Percentiles rank a stretch among this genome's conserved stretches.
Evolutionary conservation across 1,140 invertebrate genomes (phyloP).

Genomic region (Brachionus paranguensis): DNA sequence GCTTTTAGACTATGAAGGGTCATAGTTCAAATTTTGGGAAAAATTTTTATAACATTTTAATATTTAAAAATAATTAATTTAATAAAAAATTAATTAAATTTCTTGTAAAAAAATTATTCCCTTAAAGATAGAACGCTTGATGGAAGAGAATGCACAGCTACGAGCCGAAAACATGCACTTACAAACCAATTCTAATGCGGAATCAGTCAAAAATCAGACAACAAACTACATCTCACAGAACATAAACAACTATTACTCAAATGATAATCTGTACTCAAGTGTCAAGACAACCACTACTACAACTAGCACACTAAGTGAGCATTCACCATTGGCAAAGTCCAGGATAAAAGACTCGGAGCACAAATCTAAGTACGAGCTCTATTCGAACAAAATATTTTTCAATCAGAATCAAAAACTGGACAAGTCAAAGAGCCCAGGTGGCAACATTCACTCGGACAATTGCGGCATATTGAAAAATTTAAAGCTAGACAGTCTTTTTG

Average conservation of each 20-base stretch:
- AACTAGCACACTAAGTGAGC: not conserved
- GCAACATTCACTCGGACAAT: not conserved
- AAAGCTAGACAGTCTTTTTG: not conserved
- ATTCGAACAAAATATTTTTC: not conserved
- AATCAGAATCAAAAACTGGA: slow-evolving; percentile 9
- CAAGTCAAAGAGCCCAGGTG: not conserved
- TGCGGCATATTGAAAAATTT: not conserved
- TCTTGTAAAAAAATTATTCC: too few relatives aligned
- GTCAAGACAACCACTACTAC: not conserved
- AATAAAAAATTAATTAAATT: too few relatives aligned
- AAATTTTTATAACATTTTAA: too few relatives aligned
- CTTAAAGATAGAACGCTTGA: not conserved
- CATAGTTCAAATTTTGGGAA: too few relatives aligned
- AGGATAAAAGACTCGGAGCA: not conserved
- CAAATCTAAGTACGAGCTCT: slow-evolving; percentile 2
- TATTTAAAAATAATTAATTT: too few relatives aligned
- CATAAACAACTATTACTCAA: slow-evolving; percentile 26
- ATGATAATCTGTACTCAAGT: slow-evolving; percentile 31
- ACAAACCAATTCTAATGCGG: not conserved
- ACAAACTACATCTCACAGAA: slow-evolving; percentile 21
- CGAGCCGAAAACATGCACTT: slow-evolving; percentile 31
- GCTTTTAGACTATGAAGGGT: too few relatives aligned
- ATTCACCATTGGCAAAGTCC: not conserved
- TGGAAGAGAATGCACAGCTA: slow-evolving; percentile 39
- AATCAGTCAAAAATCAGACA: not conserved